Evolutionary conservation across 2,888 invertebrate species (phyloP), one percentile per base, ranked within the genome.

Genomic region (Nysson spinosus): DNA sequence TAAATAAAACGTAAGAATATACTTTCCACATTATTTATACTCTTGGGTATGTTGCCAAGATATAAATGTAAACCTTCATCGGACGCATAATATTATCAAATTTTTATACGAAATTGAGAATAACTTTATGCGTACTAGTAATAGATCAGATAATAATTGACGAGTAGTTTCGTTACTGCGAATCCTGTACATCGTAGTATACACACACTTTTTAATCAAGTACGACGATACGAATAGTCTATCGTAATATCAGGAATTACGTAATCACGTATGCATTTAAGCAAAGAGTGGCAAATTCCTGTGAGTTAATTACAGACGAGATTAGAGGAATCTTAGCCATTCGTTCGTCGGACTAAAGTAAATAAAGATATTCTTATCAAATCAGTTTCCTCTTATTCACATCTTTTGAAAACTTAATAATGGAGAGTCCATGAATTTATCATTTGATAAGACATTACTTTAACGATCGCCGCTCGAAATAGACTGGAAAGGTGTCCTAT

Each of bases 1-100:
- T 6, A 14, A 42, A 60, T 32, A 40, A n/a, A 62, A 20, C 17
- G 50, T 24, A 12, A 49, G n/a, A 30, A 43, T 61, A 35, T 14
- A 1, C 19, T 7, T 2, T 22, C 4, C n/a, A 3, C 28, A 1
- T 19, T 50, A 3, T 35, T 50, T 55, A 49, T 50, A 40, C 39
- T 20, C 22, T 24, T 51, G 44, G 65, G 50, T 44, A 28, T n/a
- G 1, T n/a, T 7, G 55, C 65, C 62, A 62, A 37, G 6, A 16
- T 6, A 4, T 5, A 32, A 9, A 6, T 6, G n/a, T n/a, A 12
- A 11, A 9, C 9, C 1, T 20, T 28, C 24, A 22, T 44, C 3
- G 6, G 43, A 16, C n/a, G 6, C n/a, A 5, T 7, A 7, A 44
- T 37, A 9, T 20, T 54, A 61, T 61, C 39, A 24, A 55, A 46